Conservation (phyloP, 2,888 invertebrate genomes). For the Cataglyphis albicans region DNA sequence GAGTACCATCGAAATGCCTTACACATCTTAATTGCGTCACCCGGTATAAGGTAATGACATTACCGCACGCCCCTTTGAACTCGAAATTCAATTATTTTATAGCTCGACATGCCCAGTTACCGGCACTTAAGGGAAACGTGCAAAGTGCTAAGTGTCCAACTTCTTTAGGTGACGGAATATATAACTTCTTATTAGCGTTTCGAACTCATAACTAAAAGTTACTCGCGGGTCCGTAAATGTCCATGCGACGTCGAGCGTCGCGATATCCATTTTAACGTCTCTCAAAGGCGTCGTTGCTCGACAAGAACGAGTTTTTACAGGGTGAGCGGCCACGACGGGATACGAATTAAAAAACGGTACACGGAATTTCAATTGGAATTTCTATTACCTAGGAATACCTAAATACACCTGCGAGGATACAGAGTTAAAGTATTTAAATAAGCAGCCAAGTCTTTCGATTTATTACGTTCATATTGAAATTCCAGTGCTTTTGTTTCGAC, state of each 20-base stretch:
- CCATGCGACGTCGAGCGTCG: conserved; percentile 12
- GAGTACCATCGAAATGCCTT: conserved; percentile 61
- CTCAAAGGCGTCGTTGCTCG: not conserved
- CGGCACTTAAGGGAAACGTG: conserved; percentile 70
- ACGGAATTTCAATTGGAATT: conserved; percentile 68
- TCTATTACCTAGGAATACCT: conserved; percentile 55
- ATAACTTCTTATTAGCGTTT: conserved; percentile 67
- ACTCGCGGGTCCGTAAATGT: conserved; percentile 47
- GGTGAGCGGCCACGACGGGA: not conserved
- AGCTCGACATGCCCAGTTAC: conserved; percentile 69
- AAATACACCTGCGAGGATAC: conserved; percentile 45
- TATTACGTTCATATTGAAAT: conserved; percentile 74
- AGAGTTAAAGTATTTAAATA: conserved; percentile 72
- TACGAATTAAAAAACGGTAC: conserved; percentile 44
- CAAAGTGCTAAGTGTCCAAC: conserved; percentile 66
- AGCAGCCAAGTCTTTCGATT: conserved; percentile 66
- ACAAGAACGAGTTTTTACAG: conserved; percentile 18
- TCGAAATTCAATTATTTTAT: conserved; percentile 82
- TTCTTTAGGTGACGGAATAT: conserved; percentile 58
- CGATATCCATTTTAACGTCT: conserved; percentile 27
- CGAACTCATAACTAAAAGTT: conserved; percentile 58
- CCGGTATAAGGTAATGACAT: conserved; percentile 80
- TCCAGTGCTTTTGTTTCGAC: conserved; percentile 65
- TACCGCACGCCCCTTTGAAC: conserved; percentile 81
- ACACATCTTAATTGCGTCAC: conserved; percentile 75